phyloP scores from a whole-genome alignment of 1,140 invertebrate species.

The Coptotermes formosanus region DNA sequence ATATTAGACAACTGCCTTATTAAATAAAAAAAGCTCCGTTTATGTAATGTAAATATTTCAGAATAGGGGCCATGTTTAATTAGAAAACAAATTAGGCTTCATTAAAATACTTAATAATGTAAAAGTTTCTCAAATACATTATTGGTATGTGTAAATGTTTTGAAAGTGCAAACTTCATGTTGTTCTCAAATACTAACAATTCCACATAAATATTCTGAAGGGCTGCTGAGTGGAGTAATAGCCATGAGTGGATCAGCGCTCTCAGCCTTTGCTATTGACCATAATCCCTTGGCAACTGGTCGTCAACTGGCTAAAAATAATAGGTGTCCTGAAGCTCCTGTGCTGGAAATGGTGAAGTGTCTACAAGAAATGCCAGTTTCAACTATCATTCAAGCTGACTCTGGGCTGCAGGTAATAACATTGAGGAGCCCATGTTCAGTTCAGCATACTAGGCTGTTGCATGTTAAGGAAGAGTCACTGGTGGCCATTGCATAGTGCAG shows the following conservation, averaged over 20 bases:
- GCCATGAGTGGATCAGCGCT: conserved; percentile 67
- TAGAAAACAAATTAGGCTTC: too few relatives aligned
- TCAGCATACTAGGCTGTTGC: not conserved
- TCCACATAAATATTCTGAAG: not conserved
- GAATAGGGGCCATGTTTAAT: too few relatives aligned
- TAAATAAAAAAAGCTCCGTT: too few relatives aligned
- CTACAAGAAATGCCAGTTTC: conserved; percentile 52
- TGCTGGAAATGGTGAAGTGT: conserved; percentile 56
- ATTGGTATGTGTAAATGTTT: too few relatives aligned
- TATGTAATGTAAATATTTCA: too few relatives aligned
- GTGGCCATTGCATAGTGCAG: too few relatives aligned
- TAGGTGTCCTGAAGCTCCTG: conserved; percentile 54
- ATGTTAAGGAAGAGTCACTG: not conserved
- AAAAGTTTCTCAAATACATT: too few relatives aligned
- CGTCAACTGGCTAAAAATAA: conserved; percentile 52
- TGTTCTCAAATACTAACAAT: too few relatives aligned
- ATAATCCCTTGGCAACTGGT: conserved; percentile 52
- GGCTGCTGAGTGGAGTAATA: conserved; percentile 51
- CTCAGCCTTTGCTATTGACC: conserved; percentile 59
- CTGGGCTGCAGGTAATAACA: conserved; percentile 35
- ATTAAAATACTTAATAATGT: too few relatives aligned
- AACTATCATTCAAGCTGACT: conserved; percentile 44
- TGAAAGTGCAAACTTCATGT: too few relatives aligned
- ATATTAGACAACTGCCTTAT: too few relatives aligned
- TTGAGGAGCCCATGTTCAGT: not conserved